These are phyloP conservation scores for Drosophila watanabei DNA, from an alignment of 1,140 invertebrate species.

Conservation along the genomic window DNA sequence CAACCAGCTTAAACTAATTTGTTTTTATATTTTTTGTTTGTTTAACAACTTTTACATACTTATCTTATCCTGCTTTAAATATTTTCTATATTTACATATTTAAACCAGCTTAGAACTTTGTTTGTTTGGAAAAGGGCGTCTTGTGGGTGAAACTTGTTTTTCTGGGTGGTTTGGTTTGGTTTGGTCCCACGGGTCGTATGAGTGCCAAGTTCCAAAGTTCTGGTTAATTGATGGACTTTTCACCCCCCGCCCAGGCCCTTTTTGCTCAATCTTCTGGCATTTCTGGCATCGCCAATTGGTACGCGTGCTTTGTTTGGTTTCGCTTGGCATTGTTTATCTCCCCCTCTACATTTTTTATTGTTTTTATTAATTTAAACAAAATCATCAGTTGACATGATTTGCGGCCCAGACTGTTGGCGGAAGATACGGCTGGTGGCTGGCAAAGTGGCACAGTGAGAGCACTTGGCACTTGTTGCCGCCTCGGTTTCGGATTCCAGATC, in stretches of 20 bases:
- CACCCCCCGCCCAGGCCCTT: neutral
- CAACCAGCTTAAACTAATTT: neutral
- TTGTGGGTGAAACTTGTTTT: slow-evolving; percentile 7
- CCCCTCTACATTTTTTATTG: slow-evolving; percentile 19
- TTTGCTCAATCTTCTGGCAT: slow-evolving; percentile 14
- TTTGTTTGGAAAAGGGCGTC: neutral
- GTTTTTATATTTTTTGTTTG: neutral
- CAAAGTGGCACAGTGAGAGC: slow-evolving; percentile 23
- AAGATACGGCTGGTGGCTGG: slow-evolving; percentile 16
- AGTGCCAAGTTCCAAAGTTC: slow-evolving; percentile 3
- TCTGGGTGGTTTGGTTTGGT: slow-evolving; percentile 1
- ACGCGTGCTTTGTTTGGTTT: slow-evolving; percentile 43
- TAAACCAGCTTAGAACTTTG: neutral
- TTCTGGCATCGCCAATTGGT: slow-evolving; percentile 47
- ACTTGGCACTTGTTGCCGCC: slow-evolving; percentile 10
- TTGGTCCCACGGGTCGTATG: slow-evolving; percentile 14
- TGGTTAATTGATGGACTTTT: slow-evolving; percentile 31
- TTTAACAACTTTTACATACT: neutral
- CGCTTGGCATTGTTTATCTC: slow-evolving; percentile 30
- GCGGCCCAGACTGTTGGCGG: slow-evolving; percentile 13
- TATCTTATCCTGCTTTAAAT: neutral
- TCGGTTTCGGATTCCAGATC: slow-evolving; percentile 5
- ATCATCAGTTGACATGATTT: slow-evolving; percentile 45
- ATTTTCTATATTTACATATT: neutral
- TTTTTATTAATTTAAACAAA: slow-evolving; percentile 52